phyloP scores from a whole-genome alignment of 1,140 invertebrate genomes.

The Whitmania pigra region DNA sequence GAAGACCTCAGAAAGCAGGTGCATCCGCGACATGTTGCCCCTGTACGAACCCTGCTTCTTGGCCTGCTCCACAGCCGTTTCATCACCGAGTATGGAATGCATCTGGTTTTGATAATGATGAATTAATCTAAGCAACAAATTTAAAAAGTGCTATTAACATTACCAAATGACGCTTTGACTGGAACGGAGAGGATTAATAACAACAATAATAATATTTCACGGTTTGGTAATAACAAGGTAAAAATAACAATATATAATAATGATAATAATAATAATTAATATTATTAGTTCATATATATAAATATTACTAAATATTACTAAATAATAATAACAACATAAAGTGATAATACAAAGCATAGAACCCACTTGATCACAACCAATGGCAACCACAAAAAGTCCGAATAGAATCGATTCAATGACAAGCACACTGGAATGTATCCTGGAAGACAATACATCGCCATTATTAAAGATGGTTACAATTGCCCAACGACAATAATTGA shows the following conservation, averaged over 20 bases:
- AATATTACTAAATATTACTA: too few species aligned
- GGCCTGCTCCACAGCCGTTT: conserved; percentile 64
- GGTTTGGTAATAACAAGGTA: neutral
- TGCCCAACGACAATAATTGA: too few species aligned
- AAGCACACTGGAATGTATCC: conserved; percentile 70
- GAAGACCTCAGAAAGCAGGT: conserved; percentile 64
- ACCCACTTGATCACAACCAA: conserved; percentile 70
- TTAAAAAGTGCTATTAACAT: too few species aligned
- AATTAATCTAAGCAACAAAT: conserved; percentile 3
- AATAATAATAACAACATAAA: too few species aligned
- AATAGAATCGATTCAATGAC: conserved; percentile 70
- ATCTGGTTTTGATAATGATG: conserved; percentile 33
- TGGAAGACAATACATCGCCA: conserved; percentile 42
- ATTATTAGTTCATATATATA: too few species aligned
- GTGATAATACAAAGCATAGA: neutral
- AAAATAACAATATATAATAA: neutral
- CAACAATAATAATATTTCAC: too few species aligned
- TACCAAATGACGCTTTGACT: too few species aligned
- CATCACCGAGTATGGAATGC: conserved; percentile 62
- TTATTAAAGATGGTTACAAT: too few species aligned
- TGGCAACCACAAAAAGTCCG: conserved; percentile 76
- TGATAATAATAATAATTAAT: neutral
- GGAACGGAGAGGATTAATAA: too few species aligned
- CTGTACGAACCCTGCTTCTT: conserved; percentile 57
- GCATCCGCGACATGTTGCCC: conserved; percentile 54